Percentiles rank a stretch among this genome's conserved stretches.
Conservation (phyloP, 92 coral and sea anemone genomes). For the Desmophyllum pertusum region DNA sequence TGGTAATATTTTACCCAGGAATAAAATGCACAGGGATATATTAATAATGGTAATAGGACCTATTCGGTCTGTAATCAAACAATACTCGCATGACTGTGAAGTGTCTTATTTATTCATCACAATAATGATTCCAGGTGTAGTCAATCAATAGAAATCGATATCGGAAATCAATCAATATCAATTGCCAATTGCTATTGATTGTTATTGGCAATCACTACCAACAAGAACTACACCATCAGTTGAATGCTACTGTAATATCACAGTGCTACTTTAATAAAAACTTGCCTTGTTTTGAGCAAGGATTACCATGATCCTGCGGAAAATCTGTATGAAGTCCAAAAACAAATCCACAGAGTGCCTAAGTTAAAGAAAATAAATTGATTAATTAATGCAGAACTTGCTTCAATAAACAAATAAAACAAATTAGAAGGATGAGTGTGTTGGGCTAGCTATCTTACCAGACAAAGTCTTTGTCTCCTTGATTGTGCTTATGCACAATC, state of each 20-base stretch:
- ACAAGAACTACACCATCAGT: too few relatives aligned
- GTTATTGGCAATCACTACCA: not conserved
- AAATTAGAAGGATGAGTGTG: not conserved
- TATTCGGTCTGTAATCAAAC: too few relatives aligned
- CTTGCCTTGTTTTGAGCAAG: slow-evolving; percentile 95
- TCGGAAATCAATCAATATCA: too few relatives aligned
- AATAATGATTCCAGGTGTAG: too few relatives aligned
- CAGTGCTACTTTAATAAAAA: not conserved
- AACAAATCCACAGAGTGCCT: slow-evolving; percentile 98
- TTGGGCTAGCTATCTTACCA: slow-evolving; percentile 66
- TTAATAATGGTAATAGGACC: too few relatives aligned
- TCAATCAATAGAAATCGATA: too few relatives aligned
- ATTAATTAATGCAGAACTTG: too few relatives aligned
- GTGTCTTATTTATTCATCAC: too few relatives aligned
- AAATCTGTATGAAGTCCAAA: slow-evolving; percentile 92
- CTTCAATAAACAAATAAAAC: not conserved
- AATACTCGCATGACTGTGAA: too few relatives aligned
- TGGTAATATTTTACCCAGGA: too few relatives aligned
- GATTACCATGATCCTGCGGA: slow-evolving; percentile 96
- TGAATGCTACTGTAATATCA: not conserved
- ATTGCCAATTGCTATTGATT: too few relatives aligned
- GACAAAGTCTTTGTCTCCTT: slow-evolving; percentile 92
- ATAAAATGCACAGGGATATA: too few relatives aligned
- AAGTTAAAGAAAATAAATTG: not conserved
- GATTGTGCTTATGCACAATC: slow-evolving; percentile 90